A percentile compares a stretch with the other conserved stretches of the same genome.
Evolutionary conservation across 2,113 vertebrate genomes (phyloP).

Genomic region (Salminus brasiliensis): DNA sequence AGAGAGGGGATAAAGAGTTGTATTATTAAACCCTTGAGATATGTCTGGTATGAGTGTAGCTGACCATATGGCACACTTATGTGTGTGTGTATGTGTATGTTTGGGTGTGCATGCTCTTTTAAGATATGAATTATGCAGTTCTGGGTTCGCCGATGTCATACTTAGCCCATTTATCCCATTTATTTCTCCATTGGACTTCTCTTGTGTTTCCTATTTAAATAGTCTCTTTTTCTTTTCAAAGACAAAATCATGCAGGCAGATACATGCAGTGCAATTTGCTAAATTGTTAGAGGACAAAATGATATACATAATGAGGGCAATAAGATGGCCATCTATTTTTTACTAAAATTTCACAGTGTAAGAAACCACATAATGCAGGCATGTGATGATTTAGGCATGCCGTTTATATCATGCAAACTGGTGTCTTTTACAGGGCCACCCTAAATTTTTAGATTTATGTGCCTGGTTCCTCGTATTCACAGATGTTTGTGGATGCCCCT

Average conservation of each 20-base stretch:
- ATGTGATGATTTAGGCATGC: too few species aligned
- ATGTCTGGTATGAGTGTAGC: conserved; percentile 14
- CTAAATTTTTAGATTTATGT: too few species aligned
- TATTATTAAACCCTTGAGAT: conserved; percentile 5
- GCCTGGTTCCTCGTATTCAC: too few species aligned
- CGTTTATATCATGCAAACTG: too few species aligned
- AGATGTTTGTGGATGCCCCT: too few species aligned
- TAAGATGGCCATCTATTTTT: too few species aligned
- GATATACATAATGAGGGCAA: too few species aligned
- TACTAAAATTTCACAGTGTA: too few species aligned
- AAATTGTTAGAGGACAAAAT: neutral
- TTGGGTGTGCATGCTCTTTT: conserved; percentile 22
- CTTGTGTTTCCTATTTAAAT: neutral
- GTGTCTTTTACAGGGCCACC: too few species aligned
- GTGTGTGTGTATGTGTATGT: conserved; percentile 48
- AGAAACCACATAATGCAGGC: too few species aligned
- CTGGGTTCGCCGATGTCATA: conserved; percentile 52
- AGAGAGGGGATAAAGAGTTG: neutral
- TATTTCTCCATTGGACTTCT: neutral
- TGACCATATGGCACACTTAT: conserved; percentile 6
- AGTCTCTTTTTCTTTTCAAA: neutral
- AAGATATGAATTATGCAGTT: conserved; percentile 22
- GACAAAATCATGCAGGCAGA: neutral
- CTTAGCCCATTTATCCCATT: conserved; percentile 57
- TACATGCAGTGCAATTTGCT: neutral